A percentile compares a stretch with the other conserved stretches of the same genome.
Conservation (phyloP, 2,113 vertebrate species). For the Eretmochelys imbricata region DNA sequence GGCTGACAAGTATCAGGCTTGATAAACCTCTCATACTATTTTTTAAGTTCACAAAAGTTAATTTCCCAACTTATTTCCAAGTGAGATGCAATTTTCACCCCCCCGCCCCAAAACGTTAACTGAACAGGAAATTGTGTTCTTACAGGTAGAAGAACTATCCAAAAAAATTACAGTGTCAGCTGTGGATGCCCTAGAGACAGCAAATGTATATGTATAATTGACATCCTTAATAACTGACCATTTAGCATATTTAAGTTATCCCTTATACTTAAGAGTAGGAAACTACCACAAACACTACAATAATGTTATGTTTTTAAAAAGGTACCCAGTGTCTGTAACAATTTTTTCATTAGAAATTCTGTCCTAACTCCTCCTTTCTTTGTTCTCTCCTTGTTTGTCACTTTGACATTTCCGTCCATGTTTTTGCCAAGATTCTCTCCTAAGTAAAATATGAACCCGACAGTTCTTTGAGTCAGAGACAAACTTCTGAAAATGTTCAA, state of each 20-base stretch:
- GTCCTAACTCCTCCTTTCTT: background rate
- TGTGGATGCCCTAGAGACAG: rapidly evolving
- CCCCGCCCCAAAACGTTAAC: background rate
- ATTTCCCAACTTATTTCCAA: background rate
- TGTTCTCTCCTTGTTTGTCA: background rate
- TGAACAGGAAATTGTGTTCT: background rate
- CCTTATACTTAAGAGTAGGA: background rate
- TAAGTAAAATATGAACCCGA: constrained; percentile 15
- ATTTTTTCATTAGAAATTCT: background rate
- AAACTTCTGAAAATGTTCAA: background rate
- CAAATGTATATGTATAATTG: too few species aligned
- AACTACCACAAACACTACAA: background rate
- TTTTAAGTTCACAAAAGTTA: background rate
- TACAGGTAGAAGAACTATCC: background rate
- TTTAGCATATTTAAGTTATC: background rate
- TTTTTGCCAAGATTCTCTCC: background rate
- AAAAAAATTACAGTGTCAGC: background rate
- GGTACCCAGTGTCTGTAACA: background rate
- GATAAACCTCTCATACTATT: background rate
- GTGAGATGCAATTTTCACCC: background rate
- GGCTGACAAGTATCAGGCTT: background rate
- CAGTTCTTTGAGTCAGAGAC: background rate
- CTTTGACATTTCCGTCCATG: background rate
- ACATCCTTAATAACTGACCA: background rate
- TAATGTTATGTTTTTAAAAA: background rate